Evolutionary conservation across 2,888 invertebrate species (phyloP).

Genomic region (Cecidostiba fungosa): DNA sequence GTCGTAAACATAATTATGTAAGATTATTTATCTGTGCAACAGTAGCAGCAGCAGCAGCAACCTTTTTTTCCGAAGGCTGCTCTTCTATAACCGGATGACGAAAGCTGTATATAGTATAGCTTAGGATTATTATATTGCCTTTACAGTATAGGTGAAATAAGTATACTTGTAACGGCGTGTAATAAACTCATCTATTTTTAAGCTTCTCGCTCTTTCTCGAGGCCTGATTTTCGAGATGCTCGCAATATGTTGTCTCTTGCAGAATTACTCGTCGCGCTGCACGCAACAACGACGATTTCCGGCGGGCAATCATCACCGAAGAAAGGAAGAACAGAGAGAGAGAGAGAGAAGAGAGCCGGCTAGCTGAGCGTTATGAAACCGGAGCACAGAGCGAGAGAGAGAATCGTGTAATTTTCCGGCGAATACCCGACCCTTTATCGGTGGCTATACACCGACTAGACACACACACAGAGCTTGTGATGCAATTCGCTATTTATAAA

Average conservation of each 20-base stretch:
- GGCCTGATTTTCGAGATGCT: constrained; percentile 3
- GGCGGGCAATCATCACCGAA: neutral
- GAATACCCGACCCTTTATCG: neutral
- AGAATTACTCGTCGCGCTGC: neutral
- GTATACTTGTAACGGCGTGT: neutral
- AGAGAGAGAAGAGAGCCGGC: neutral
- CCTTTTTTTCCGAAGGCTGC: constrained; percentile 31
- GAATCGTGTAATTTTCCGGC: constrained; percentile 7
- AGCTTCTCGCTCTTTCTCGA: neutral
- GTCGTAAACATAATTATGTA: constrained; percentile 21
- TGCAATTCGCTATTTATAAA: constrained; percentile 50
- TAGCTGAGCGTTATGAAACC: neutral
- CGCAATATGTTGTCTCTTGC: neutral
- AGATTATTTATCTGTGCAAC: constrained; percentile 32
- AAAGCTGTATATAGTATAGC: neutral
- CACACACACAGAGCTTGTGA: neutral
- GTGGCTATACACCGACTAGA: too few relatives aligned
- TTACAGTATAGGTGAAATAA: neutral
- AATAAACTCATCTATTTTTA: constrained; percentile 12
- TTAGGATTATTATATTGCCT: neutral
- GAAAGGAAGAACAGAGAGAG: constrained; percentile 13
- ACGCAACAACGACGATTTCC: constrained; percentile 9
- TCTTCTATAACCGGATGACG: constrained; percentile 30
- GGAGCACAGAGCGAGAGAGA: neutral
- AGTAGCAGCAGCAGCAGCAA: too few relatives aligned